Conservation (phyloP, 2,888 invertebrate species). For the Pseudococcus viburni region DNA sequence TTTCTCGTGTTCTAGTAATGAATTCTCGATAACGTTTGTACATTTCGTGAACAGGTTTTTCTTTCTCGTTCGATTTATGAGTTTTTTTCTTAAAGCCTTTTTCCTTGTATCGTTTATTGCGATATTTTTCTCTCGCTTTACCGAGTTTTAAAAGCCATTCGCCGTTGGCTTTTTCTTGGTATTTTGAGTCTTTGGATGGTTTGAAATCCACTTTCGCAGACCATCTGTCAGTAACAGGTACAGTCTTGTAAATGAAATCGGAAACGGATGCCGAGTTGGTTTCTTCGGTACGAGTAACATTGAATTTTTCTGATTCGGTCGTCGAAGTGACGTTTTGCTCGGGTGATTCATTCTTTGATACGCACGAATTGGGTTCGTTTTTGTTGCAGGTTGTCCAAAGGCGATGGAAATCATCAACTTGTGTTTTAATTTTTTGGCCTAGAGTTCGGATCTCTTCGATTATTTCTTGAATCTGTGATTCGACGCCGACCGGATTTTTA, state of each 20-base stretch:
- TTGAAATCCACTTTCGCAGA: constrained; percentile 13
- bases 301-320: background rate
- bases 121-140: constrained; percentile 36
- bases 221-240: constrained; percentile 28
- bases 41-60: background rate
- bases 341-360: background rate
- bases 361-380: background rate
- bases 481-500: background rate
- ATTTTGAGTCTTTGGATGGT: background rate
- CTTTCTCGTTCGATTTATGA: background rate
- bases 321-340: background rate
- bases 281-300: background rate
- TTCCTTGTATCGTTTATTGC: constrained; percentile 17
- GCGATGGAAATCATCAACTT: background rate
- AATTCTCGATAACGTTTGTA: background rate
- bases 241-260: background rate
- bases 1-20: background rate
- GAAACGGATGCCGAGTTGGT: background rate
- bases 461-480: background rate
- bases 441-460: background rate
- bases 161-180: background rate
- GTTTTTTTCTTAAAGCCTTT: background rate
- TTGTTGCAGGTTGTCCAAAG: background rate
- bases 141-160: constrained; percentile 51
- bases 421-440: background rate